Evolutionary conservation across 2,797 vertebrate species (phyloP), one percentile per base, ranked within the genome.

Genomic region (Ceyx erithaca): DNA sequence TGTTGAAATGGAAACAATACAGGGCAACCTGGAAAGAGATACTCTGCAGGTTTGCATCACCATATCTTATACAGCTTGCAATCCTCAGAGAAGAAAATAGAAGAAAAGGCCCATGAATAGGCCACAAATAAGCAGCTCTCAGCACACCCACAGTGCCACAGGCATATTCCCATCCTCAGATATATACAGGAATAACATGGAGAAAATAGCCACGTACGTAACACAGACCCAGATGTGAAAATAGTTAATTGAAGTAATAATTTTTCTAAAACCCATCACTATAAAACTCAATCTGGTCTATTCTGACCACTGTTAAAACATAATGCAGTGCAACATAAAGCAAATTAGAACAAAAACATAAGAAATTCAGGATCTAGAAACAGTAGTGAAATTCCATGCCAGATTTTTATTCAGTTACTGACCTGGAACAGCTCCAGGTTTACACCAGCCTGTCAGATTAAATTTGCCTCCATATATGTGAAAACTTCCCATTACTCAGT

Each of bases 161-260:
- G 72, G 67, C 83, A 26, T 45, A 35, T 16, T 49, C 21, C 12
- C 81, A 23, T 45, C 48, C 33, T 68, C 67, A 37, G 40, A 61
- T 69, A 82, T 14, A 54, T 23, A 18, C 5, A 57, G 46, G 6
- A 69, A 28, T 31, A 57, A 48, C 33, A 76, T 4, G 37, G 68
- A 62, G 35, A 93, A 85, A 93, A 72, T 14, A 82, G 71, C 48
- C 58, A 86, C 54, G 41, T 18, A 81, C 1, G 19, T 77, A 91
- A 92, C 75, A 95, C 41, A 79, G 41, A 58, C 31, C 85, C 86
- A 93, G 41, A 92, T 82, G 80, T 76, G 93, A 96, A 97, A 97
- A 93, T 18, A 96, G 49, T 77, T 77, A 68, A 62, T 77, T 22
- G 9, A 90, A 93, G 67, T 68, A 10, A 69, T 28, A 35, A 10